phyloP scores from a whole-genome alignment of 1,140 invertebrate species.

The Calycopis cecrops region DNA sequence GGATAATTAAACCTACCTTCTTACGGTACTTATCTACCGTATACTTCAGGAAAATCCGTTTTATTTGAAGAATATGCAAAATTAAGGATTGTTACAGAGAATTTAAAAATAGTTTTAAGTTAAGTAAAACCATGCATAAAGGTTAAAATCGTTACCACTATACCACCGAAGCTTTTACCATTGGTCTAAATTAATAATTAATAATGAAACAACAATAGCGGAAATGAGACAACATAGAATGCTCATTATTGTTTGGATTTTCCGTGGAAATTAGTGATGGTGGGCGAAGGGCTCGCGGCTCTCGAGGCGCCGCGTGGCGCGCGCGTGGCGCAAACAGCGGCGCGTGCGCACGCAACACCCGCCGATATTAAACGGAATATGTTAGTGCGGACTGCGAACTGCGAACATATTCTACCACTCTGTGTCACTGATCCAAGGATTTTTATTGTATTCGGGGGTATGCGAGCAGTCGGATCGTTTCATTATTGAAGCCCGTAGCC shows the following conservation, averaged over 20 bases:
- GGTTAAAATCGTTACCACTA: no score
- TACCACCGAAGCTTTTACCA: no score
- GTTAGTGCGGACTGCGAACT: conserved; percentile 42
- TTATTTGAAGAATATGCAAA: no score
- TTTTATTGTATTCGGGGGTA: not conserved
- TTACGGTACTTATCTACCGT: no score
- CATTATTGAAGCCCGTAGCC: no score
- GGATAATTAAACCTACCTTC: no score
- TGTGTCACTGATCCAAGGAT: conserved; percentile 37
- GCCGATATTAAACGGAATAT: conserved; percentile 55
- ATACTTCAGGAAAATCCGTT: no score
- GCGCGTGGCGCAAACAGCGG: conserved; percentile 45
- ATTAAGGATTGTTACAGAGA: no score
- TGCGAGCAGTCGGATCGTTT: no score
- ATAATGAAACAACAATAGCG: not conserved
- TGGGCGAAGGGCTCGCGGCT: conserved; percentile 33
- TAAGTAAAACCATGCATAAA: no score
- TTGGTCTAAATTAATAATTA: no score
- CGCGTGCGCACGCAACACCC: conserved; percentile 46
- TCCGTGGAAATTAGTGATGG: conserved; percentile 47
- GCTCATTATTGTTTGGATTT: conserved; percentile 37
- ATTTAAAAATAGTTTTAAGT: no score
- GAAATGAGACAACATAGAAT: conserved; percentile 9
- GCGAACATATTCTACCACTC: conserved; percentile 50
- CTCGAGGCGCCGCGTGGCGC: conserved; percentile 41